Evolutionary conservation across 1,140 invertebrate species (phyloP).

Genomic region (Alviniconcha marisindica): DNA sequence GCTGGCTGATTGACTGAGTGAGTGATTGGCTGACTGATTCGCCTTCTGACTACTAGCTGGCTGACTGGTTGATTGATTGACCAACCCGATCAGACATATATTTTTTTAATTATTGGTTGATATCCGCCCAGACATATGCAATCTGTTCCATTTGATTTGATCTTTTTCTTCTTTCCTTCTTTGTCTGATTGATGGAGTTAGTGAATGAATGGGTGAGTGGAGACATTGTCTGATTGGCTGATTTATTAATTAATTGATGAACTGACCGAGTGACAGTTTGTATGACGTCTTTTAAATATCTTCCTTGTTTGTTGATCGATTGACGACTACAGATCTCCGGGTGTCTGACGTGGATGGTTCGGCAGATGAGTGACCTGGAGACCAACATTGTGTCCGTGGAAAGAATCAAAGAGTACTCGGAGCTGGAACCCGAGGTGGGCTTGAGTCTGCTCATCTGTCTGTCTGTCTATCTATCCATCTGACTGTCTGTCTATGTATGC

Average conservation of each 20-base stretch:
- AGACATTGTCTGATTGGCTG: no score
- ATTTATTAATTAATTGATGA: no score
- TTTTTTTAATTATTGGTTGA: no score
- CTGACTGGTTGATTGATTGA: background rate
- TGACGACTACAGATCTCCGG: slow-evolving; percentile 84
- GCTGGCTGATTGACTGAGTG: background rate
- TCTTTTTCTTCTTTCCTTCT: no score
- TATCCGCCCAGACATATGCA: no score
- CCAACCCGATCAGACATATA: no score
- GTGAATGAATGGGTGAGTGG: no score
- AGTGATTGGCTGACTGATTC: background rate
- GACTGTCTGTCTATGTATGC: background rate
- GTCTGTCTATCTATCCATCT: background rate
- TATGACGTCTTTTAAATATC: no score
- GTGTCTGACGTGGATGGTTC: slow-evolving; percentile 94
- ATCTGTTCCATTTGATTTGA: no score
- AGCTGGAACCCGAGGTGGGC: slow-evolving; percentile 80
- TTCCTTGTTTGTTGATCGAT: no score
- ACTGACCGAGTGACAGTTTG: no score
- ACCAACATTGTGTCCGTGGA: slow-evolving; percentile 98
- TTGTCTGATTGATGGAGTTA: no score
- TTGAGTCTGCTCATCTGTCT: background rate
- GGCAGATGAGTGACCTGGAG: slow-evolving; percentile 96
- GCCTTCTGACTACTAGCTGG: background rate
- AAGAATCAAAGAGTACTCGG: slow-evolving; percentile 95